These are phyloP conservation scores for Apostichopus californicus DNA, from an alignment of 35 echinoderm and acorn worm species.

Conservation along the genomic window DNA sequence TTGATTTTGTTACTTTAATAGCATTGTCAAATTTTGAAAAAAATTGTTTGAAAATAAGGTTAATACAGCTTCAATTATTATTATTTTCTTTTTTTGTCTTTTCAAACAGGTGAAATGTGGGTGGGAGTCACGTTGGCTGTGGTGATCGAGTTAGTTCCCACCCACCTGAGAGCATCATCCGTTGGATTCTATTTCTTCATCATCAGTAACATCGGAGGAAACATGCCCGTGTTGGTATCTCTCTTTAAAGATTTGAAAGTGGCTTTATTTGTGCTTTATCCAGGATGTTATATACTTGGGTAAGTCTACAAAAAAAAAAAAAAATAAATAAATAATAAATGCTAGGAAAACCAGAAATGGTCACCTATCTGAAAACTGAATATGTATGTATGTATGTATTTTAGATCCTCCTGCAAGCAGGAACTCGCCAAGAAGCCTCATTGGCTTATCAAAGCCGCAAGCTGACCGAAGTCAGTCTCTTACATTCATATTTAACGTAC, in stretches of 20 bases:
- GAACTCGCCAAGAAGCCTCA: not conserved
- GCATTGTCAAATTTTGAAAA: no score
- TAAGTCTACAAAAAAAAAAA: conserved; percentile 49
- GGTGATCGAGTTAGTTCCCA: conserved; percentile 78
- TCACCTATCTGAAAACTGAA: no score
- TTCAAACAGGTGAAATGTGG: conserved; percentile 63
- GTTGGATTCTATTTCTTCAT: conserved; percentile 92
- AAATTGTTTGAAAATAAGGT: not conserved
- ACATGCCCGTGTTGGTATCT: conserved; percentile 73
- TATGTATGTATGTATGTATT: no score
- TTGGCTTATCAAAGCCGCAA: not conserved
- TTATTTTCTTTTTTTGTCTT: not conserved
- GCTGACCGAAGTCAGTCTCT: no score
- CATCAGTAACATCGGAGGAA: conserved; percentile 90
- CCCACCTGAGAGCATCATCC: conserved; percentile 61
- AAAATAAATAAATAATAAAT: no score
- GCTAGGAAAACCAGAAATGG: no score
- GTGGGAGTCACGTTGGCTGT: conserved; percentile 86
- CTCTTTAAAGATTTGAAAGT: conserved; percentile 19
- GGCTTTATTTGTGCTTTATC: conserved; percentile 76
- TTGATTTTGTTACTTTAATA: not conserved
- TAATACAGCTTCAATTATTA: not conserved
- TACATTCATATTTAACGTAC: no score
- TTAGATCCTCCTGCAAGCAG: no score
- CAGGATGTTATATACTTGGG: conserved; percentile 77